Percentiles rank a stretch among this genome's conserved stretches.
phyloP scores from a whole-genome alignment of 2,113 vertebrate species.

The Casuarius casuarius region DNA sequence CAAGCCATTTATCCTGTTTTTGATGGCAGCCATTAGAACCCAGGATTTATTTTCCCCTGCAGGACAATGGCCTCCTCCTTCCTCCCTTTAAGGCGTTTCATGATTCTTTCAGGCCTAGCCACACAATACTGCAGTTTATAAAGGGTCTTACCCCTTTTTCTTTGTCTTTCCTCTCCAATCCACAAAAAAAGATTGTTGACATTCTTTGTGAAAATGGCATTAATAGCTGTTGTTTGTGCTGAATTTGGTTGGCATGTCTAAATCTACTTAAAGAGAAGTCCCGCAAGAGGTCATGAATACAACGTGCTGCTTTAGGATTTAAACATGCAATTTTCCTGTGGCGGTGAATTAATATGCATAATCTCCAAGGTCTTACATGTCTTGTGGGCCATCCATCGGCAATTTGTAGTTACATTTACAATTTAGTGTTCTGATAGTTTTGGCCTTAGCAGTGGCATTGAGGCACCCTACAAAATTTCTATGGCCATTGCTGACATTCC shows the following conservation, averaged over 20 bases:
- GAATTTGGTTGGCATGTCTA: neutral
- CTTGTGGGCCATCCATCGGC: neutral
- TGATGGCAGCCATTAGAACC: neutral
- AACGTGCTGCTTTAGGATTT: neutral
- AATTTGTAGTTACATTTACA: neutral
- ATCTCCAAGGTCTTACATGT: neutral
- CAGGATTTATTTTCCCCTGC: neutral
- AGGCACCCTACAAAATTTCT: neutral
- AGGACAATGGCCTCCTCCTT: neutral
- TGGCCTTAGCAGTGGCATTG: neutral
- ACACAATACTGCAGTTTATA: neutral
- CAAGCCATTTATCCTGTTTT: neutral
- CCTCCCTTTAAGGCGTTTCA: neutral
- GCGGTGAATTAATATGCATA: neutral
- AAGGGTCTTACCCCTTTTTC: neutral
- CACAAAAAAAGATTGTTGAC: neutral
- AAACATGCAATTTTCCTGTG: neutral
- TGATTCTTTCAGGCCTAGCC: neutral
- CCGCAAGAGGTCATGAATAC: neutral
- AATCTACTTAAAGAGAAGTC: neutral
- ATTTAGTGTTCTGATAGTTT: neutral
- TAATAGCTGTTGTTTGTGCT: neutral
- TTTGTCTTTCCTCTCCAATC: neutral
- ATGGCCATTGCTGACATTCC: neutral
- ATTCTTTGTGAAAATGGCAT: neutral